phyloP scores from a whole-genome alignment of 2,797 vertebrate species.

The Myoxocephalus aenaeus region DNA sequence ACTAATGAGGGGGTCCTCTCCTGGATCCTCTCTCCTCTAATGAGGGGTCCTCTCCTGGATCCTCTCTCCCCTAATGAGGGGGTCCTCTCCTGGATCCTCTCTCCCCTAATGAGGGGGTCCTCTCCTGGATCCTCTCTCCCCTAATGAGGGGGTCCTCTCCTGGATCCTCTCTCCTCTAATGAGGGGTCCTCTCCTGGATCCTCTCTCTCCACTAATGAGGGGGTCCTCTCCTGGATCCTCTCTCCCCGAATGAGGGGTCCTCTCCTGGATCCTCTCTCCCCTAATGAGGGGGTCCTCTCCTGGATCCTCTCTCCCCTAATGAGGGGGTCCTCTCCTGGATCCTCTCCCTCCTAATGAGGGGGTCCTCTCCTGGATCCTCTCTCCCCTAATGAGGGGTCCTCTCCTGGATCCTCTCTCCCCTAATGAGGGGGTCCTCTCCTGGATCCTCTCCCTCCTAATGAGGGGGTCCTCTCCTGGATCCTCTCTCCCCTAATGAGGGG shows the following conservation, averaged over 20 bases:
- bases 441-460: constrained; percentile 41
- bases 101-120: constrained; percentile 50
- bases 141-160: constrained; percentile 56
- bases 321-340: constrained; percentile 52
- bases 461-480: constrained; percentile 53
- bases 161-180: constrained; percentile 43
- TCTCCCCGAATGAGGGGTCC: constrained; percentile 49
- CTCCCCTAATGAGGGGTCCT: constrained; percentile 52
- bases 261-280: constrained; percentile 51
- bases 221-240: constrained; percentile 49
- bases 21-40: constrained; percentile 45
- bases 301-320: constrained; percentile 43
- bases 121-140: constrained; percentile 51
- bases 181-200: constrained; percentile 53
- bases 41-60: constrained; percentile 52
- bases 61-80: constrained; percentile 47
- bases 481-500: constrained; percentile 49
- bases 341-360: constrained; percentile 44
- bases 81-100: constrained; percentile 48
- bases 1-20: constrained; percentile 55
- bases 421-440: constrained; percentile 54
- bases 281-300: constrained; percentile 56
- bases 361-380: constrained; percentile 48
- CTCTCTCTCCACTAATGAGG: constrained; percentile 41
- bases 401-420: constrained; percentile 49